phyloP scores from a whole-genome alignment of 2,113 vertebrate species.

The Willisornis vidua region DNA sequence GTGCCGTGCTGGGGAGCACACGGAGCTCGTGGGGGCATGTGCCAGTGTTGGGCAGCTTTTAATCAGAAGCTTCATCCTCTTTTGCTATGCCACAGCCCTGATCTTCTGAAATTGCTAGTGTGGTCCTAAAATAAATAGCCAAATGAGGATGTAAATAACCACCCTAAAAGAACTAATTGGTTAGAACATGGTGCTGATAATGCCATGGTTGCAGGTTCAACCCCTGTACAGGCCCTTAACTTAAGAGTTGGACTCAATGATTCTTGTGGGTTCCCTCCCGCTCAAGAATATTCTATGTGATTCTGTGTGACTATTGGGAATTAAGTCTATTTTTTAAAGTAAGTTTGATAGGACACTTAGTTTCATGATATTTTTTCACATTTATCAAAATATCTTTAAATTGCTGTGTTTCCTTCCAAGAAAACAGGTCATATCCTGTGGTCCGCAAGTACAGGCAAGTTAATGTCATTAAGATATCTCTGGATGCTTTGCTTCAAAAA shows the following conservation, averaged over 20 bases:
- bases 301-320: background rate
- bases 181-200: background rate
- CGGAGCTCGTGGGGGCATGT: fast-evolving
- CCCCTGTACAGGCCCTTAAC: background rate
- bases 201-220: background rate
- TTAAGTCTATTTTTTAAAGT: background rate
- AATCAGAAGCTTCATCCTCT: background rate
- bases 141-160: background rate
- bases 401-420: background rate
- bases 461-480: background rate
- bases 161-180: background rate
- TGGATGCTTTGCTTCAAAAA: background rate
- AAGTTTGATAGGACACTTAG: background rate
- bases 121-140: background rate
- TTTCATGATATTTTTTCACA: background rate
- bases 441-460: background rate
- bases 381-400: background rate
- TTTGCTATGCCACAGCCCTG: background rate
- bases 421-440: background rate
- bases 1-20: fast-evolving
- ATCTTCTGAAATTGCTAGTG: background rate
- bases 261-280: background rate
- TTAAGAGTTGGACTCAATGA: background rate
- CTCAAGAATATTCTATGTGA: background rate
- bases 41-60: background rate